Evolutionary conservation across 1,140 invertebrate species (phyloP).

Genomic region (Neodiprion lecontei): DNA sequence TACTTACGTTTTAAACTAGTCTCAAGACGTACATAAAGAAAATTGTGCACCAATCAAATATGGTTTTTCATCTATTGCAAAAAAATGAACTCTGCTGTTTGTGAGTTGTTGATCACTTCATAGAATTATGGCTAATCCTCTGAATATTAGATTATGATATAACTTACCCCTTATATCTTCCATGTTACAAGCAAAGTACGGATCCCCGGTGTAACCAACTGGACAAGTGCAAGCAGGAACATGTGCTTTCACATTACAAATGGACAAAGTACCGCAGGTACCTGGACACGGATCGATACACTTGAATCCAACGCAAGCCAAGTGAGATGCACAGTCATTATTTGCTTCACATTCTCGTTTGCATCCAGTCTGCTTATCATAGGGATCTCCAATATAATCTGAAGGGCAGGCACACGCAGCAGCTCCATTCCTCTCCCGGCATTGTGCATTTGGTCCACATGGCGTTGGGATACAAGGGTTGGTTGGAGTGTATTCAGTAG

Average conservation of each 20-base stretch:
- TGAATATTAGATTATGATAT: not conserved
- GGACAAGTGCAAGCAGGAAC: conserved; percentile 80
- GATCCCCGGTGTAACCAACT: conserved; percentile 77
- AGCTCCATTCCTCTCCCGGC: conserved; percentile 75
- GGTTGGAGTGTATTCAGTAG: conserved; percentile 57
- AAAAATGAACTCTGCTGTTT: too few species aligned
- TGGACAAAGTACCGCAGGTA: conserved; percentile 75
- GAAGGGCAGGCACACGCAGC: conserved; percentile 78
- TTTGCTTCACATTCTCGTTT: conserved; percentile 79
- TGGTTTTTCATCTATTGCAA: too few species aligned
- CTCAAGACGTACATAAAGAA: too few species aligned
- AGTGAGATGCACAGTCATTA: conserved; percentile 72
- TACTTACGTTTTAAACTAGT: too few species aligned
- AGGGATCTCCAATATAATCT: conserved; percentile 80
- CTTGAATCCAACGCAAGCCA: conserved; percentile 77
- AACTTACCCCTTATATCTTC: conserved; percentile 38
- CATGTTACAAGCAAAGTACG: conserved; percentile 70
- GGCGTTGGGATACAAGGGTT: conserved; percentile 78
- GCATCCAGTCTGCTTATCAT: conserved; percentile 70
- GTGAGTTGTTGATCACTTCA: too few species aligned
- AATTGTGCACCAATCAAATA: too few species aligned
- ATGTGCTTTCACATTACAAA: conserved; percentile 77
- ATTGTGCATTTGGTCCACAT: conserved; percentile 81
- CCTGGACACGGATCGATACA: conserved; percentile 80
- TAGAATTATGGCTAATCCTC: too few species aligned